Conservation (phyloP, 2,888 invertebrate species). For the Erebia ligea region DNA sequence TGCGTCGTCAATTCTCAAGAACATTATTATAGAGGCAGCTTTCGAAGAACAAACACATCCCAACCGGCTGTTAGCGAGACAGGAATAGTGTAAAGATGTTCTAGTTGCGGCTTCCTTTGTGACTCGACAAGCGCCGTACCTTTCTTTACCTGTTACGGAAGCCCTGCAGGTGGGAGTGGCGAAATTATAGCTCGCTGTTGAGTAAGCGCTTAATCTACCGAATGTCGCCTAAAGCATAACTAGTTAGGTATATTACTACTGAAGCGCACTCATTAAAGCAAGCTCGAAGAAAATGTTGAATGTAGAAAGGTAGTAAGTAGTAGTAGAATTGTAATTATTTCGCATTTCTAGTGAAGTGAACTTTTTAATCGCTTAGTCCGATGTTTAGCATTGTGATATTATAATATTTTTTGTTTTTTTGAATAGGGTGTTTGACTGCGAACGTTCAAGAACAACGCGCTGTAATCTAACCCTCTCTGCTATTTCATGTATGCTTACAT, state of each 20-base stretch:
- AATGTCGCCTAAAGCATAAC: constrained; percentile 66
- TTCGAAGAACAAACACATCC: constrained; percentile 39
- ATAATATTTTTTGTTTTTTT: constrained; percentile 13
- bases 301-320: not conserved
- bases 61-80: constrained; percentile 40
- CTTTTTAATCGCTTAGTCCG: constrained; percentile 8
- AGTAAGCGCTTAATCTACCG: constrained; percentile 59
- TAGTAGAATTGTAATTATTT: constrained; percentile 8
- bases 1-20: constrained; percentile 33
- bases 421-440: constrained; percentile 23
- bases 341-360: constrained; percentile 13
- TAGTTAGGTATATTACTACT: constrained; percentile 56
- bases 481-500: not conserved
- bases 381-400: constrained; percentile 26
- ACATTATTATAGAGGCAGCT: constrained; percentile 26
- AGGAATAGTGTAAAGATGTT: constrained; percentile 35
- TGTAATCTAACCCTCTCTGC: not conserved
- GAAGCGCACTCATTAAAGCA: constrained; percentile 69
- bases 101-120: constrained; percentile 51
- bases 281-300: constrained; percentile 49
- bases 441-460: not conserved
- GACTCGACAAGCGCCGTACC: constrained; percentile 58
- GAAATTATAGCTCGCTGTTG: constrained; percentile 30
- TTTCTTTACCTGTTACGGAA: constrained; percentile 55
- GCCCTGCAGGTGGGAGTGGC: constrained; percentile 35